A percentile compares a stretch with the other conserved stretches of the same genome.
These are phyloP conservation scores for Drosophila kurseongensis DNA, from an alignment of 1,140 invertebrate species.

Conservation along the genomic window DNA sequence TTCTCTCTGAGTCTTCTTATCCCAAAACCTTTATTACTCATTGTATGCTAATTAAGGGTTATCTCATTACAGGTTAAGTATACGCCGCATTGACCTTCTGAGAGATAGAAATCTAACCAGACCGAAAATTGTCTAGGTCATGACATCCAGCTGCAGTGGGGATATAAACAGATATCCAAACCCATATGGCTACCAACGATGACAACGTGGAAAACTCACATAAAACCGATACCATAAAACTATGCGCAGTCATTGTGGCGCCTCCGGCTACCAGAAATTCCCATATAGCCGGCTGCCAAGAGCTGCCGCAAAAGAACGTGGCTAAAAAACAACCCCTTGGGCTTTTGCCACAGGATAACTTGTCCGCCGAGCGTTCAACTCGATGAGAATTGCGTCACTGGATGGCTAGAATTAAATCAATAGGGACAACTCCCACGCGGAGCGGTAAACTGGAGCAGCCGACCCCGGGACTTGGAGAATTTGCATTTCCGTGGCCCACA, in stretches of 20 bases:
- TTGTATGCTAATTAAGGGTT: constrained; percentile 39
- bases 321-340: constrained; percentile 73
- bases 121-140: constrained; percentile 72
- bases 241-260: constrained; percentile 78
- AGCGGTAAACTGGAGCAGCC: constrained; percentile 54
- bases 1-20: constrained; percentile 7
- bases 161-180: constrained; percentile 24
- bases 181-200: constrained; percentile 39
- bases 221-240: constrained; percentile 66
- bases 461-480: constrained; percentile 43
- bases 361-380: constrained; percentile 68
- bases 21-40: constrained; percentile 43
- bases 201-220: constrained; percentile 45
- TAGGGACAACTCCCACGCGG: constrained; percentile 76
- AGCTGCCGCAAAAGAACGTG: constrained; percentile 26
- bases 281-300: constrained; percentile 29
- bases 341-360: constrained; percentile 48
- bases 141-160: constrained; percentile 52
- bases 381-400: constrained; percentile 68
- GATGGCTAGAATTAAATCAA: constrained; percentile 73
- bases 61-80: constrained; percentile 28
- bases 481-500: constrained; percentile 61
- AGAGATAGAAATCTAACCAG: constrained; percentile 46
- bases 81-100: constrained; percentile 52
- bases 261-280: constrained; percentile 50